Base-by-base conservation (phyloP, 2,888 invertebrate species). In the Scaeva pyrastri region DNA sequence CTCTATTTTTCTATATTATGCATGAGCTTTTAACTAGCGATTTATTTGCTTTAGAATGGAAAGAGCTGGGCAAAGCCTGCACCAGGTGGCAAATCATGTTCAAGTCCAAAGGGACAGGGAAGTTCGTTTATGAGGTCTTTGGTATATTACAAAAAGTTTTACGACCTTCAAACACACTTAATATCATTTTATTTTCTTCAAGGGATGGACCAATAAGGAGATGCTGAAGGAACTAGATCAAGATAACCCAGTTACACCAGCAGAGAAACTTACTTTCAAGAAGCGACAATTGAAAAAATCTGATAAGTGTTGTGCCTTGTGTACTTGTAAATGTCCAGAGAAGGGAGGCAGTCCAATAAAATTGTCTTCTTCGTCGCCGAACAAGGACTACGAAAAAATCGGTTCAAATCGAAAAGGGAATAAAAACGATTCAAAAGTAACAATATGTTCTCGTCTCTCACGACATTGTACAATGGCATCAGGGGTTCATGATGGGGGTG, bases 51-150 rank as follows among this genome's bases (percentile, higher is more conserved):
- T 7, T 60, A 92, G 91, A 89, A 87, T 68, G 90, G 90, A 75
- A 90, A 91, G 74, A 91, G 91, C 6, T 92, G 92, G 91, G 91
- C 91, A 14, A 92, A 91, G 77, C 88, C 91, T 0, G 91, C 91
- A n/a, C 91, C 92, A 60, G 96, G 96, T 72, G 96, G 96, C 87
- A 93, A 93, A 72, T 94, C 94, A 88, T 96, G 96, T 96, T 94
- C 96, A 90, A 95, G 95, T 92, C 96, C 96, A 83, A 94, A 95
- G 89, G 93, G 95, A 90, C 94, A 96, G 90, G 96, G 96, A 90
- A 93, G 94, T 89, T 94, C 95, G 92, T 96, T 97, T 93, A 94
- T 95, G 89, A 95, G 95, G 91, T 96, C 96, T 88, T 94, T 97
- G 96, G 96, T 96, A 94, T 87, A 89, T 77, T 8, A 50, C 4